Base-by-base conservation (phyloP, 2,113 vertebrate genomes). In the Pedionomus torquatus region DNA sequence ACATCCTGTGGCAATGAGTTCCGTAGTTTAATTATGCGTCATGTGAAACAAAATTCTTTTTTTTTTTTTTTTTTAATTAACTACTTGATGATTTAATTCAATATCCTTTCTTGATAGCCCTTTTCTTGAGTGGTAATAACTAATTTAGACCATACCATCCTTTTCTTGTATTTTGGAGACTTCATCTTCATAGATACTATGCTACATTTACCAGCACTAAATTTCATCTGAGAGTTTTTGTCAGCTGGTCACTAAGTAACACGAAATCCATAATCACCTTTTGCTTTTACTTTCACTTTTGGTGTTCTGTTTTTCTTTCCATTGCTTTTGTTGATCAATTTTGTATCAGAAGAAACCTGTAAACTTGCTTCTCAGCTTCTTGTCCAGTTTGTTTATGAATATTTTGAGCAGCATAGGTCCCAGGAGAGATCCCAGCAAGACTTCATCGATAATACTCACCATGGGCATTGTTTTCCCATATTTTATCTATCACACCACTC, bases 1-100 rank as follows among this genome's bases (percentile, higher is more conserved):
- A 93, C 91, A 96, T 96, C 96, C 94, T 96, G 91, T 96, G 95
- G 93, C 89, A 95, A 82, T 79, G 87, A 96, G 91, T 82, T 94
- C 83, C 26, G 3, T 83, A 93, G 81, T 82, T 89, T 85, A 87
- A 91, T 85, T 65, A 91, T 20, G 65, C 4, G 4, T 49, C 58
- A 65, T 35, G 60, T 60, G 25, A 41, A 79, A 92, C 86, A 75
- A 37, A 57, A 35, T 26, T 1, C 15, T 49, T 57, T 87, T 24
- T 33, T 57, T 33, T 57, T 57, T 57, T 57, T n/a, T 21, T 33
- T 90, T 92, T 70, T 54, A 90, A 93, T 63, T 17, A 54, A 11
- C 13, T 49, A 43, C 17, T 74, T 66, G 41, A 54, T 65, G 65
- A 63, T 81, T 80, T 83, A 66, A 49, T 61, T 23, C 6, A 4